Percentiles rank a stretch among this genome's conserved stretches.
Evolutionary conservation across 2,888 invertebrate species (phyloP).

Genomic region (Phytoseiulus persimilis): DNA sequence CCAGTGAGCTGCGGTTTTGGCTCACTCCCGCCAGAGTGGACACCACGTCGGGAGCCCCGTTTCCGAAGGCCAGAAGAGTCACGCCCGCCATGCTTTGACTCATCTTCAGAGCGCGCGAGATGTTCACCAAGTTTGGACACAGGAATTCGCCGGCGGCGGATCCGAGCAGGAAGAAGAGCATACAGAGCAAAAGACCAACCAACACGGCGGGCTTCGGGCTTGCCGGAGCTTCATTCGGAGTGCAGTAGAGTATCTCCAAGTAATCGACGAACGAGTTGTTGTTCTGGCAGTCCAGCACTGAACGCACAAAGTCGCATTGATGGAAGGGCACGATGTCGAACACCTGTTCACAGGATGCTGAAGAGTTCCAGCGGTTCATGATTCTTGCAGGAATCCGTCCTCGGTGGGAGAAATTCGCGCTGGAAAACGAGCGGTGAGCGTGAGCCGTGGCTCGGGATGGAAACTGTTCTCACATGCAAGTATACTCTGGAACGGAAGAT

Average conservation of each 20-base stretch:
- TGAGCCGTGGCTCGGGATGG: too few relatives aligned
- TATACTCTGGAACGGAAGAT: too few relatives aligned
- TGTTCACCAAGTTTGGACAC: constrained; percentile 54
- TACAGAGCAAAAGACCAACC: constrained; percentile 53
- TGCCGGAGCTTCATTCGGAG: constrained; percentile 44
- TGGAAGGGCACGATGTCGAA: constrained; percentile 11
- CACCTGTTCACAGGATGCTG: background rate
- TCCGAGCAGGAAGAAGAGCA: constrained; percentile 56
- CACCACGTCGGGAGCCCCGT: constrained; percentile 63
- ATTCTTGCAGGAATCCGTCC: background rate
- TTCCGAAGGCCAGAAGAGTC: constrained; percentile 63
- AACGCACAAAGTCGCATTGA: constrained; percentile 50
- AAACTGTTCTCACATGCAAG: too few relatives aligned
- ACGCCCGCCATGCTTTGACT: constrained; percentile 59
- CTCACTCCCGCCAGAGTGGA: constrained; percentile 56
- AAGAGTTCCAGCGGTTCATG: constrained; percentile 8
- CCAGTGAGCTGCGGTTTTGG: constrained; percentile 48
- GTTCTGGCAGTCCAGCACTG: constrained; percentile 49
- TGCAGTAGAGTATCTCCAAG: constrained; percentile 50
- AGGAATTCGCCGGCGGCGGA: constrained; percentile 58
- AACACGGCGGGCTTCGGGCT: constrained; percentile 47
- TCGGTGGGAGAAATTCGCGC: background rate
- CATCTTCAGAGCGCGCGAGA: constrained; percentile 52
- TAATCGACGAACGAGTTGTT: constrained; percentile 51
- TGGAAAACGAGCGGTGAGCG: background rate